These are phyloP conservation scores for Lasiurus cinereus DNA, from an alignment of 2,113 vertebrate genomes.

Conservation along the genomic window DNA sequence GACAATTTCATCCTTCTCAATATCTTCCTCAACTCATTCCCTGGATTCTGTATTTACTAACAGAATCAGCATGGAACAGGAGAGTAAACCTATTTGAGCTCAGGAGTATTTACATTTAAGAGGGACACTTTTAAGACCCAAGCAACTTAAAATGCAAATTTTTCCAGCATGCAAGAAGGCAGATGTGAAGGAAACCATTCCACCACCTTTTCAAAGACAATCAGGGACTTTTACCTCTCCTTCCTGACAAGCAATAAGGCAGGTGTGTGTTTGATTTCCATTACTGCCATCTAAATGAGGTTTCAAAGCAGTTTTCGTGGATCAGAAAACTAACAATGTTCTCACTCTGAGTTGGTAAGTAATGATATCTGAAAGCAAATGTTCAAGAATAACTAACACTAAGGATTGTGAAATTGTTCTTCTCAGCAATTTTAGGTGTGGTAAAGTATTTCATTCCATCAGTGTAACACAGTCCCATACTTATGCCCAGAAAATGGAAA, in stretches of 20 bases:
- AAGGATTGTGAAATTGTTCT: not conserved
- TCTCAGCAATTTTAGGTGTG: not conserved
- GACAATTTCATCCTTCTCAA: not conserved
- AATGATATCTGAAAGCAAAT: not conserved
- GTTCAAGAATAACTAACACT: not conserved
- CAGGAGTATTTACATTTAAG: not conserved
- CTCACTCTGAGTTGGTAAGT: not conserved
- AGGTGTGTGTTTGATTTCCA: not conserved
- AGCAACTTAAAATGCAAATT: not conserved
- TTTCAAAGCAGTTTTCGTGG: not conserved
- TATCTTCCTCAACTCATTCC: not conserved
- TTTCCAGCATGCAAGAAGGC: not conserved
- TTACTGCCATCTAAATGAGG: not conserved
- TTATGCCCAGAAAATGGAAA: conserved; percentile 48
- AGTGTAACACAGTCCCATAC: fast-evolving
- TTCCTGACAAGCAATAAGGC: not conserved
- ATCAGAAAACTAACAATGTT: not conserved
- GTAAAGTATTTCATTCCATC: not conserved
- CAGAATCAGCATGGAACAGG: not conserved
- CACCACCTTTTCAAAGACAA: not conserved
- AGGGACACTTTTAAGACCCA: not conserved
- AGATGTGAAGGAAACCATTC: not conserved
- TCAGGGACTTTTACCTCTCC: not conserved
- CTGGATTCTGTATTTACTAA: not conserved
- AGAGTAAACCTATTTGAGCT: no score